A percentile compares a stretch with the other conserved stretches of the same genome.
Conservation (phyloP, 2,888 invertebrate genomes). For the Drosophila pseudotalamancana region DNA sequence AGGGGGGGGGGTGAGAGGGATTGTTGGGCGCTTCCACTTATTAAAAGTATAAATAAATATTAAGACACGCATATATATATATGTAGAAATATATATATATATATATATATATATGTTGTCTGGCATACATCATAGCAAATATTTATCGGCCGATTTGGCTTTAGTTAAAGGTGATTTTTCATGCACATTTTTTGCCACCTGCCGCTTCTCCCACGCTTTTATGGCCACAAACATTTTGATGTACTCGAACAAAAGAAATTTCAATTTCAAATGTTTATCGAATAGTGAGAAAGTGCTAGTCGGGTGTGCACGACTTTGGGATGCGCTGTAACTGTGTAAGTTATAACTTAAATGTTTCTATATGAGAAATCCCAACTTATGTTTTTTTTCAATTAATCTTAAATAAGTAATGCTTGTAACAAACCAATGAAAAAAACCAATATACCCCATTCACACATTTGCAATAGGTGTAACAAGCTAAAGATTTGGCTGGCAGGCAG, state of each 20-base stretch:
- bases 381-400: no score
- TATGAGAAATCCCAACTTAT: no score
- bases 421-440: no score
- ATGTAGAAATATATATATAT: slow-evolving; percentile 1
- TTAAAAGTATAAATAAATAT: slow-evolving; percentile 55
- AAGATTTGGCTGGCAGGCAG: slow-evolving; percentile 13
- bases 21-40: slow-evolving; percentile 12
- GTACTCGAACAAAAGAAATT: slow-evolving; percentile 49
- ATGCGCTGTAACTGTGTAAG: no score
- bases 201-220: slow-evolving; percentile 22
- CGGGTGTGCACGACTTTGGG: no score
- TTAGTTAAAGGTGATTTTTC: slow-evolving; percentile 9
- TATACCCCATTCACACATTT: background rate
- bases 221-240: slow-evolving; percentile 69
- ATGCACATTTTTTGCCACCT: slow-evolving; percentile 26
- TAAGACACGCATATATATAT: slow-evolving; percentile 48
- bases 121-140: slow-evolving; percentile 48
- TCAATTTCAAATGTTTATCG: slow-evolving; percentile 37
- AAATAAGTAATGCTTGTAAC: no score
- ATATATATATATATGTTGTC: slow-evolving; percentile 16
- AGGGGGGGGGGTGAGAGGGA: no score
- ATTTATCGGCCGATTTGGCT: slow-evolving; percentile 30
- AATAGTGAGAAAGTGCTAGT: no score
- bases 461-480: no score
- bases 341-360: no score